Evolutionary conservation across 2,888 invertebrate species (phyloP), one percentile per base, ranked within the genome.

Genomic region (Dryobotodes eremita): DNA sequence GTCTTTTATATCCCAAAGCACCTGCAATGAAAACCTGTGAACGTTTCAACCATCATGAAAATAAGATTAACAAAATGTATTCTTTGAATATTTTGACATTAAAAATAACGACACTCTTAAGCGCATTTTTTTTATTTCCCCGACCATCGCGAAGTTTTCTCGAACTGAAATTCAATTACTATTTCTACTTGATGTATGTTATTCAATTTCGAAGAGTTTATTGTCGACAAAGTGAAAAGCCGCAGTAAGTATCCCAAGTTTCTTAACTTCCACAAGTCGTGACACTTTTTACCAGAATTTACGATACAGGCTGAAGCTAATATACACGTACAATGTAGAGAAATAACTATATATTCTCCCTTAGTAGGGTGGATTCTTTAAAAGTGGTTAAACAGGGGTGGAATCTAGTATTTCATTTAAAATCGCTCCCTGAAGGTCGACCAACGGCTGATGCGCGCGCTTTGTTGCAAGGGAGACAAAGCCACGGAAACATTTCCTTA

Each of bases 381-480:
- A 83, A 85, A 86, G 80, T 90, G 90, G 89, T 90, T 91, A 90
- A 90, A 88, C 84, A 87, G 86, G 87, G 85, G 84, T 88, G 80
- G 89, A 89, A 89, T 91, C 89, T 89, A 90, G 89, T 90, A 93
- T 94, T 93, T 92, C 90, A 88, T 92, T 92, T 92, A 92, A 91
- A 94, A 94, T 93, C 89, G 92, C 90, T 94, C 94, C 94, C 94
- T 85, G 71, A 92, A 91, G 93, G 91, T 92, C 91, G 89, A 90
- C 86, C 88, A 85, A 87, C 88, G 92, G 92, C 91, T 90, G 89
- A 88, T 88, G 90, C 86, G 89, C 89, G 89, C 89, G 88, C 92
- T 94, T 93, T 93, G 93, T 92, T 92, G 91, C 91, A 92, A 92
- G 93, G 90, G 91, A 92, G 92, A 93, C 92, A 92, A 92, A 92